Evolutionary conservation across 2,888 invertebrate genomes (phyloP).

Genomic region (Eulithis testata): DNA sequence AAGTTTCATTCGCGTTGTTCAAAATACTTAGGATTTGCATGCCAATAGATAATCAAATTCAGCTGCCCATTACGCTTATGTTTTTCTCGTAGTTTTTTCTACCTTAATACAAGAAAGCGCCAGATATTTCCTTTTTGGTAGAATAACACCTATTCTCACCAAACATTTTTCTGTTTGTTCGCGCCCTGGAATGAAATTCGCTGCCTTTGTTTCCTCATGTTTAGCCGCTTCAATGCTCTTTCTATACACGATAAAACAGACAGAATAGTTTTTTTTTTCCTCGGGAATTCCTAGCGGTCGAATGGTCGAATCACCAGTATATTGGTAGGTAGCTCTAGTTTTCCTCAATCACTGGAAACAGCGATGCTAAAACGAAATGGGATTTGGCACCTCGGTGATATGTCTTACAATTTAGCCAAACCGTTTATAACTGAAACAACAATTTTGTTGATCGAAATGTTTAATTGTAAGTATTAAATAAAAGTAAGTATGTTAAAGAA

Average conservation of each 20-base stretch:
- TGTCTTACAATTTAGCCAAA: too few species aligned
- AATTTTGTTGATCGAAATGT: too few species aligned
- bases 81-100: neutral
- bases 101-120: neutral
- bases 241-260: neutral
- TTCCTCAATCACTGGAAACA: neutral
- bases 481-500: too few species aligned
- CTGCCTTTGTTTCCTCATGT: constrained; percentile 19
- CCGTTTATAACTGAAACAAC: too few species aligned
- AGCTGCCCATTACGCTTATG: too few species aligned
- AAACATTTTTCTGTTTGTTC: constrained; percentile 13
- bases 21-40: too few species aligned
- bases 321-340: neutral
- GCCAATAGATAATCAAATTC: too few species aligned
- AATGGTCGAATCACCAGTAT: neutral
- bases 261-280: neutral
- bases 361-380: too few species aligned
- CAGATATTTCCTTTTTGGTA: constrained; percentile 13
- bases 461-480: too few species aligned
- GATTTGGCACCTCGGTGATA: too few species aligned
- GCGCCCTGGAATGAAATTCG: constrained; percentile 18
- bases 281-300: neutral
- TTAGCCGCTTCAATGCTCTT: constrained; percentile 3
- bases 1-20: too few species aligned
- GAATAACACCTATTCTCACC: constrained; percentile 16